Base-by-base conservation (phyloP, 2,113 vertebrate genomes). In the Numida meleagris region DNA sequence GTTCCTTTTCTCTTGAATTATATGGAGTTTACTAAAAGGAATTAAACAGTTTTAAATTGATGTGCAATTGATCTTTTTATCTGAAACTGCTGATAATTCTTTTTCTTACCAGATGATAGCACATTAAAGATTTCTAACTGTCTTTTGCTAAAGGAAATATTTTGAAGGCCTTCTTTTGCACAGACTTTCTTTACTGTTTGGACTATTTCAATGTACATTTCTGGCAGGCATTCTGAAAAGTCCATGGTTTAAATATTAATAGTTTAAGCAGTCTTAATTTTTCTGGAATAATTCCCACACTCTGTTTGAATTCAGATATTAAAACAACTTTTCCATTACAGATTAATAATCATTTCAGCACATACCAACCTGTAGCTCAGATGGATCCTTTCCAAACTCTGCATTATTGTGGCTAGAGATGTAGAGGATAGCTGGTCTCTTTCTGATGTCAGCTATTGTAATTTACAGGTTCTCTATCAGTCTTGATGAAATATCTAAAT, bases 371-470 rank as follows among this genome's bases (percentile, higher is more conserved):
- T 12, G 36, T 7, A 59, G 45, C 34, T 38, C 33, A 75, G 51
- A 73, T 55, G 70, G 31, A 42, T 53, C 50, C 25, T 73, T 31
- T 51, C 21, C 31, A 31, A 43, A 43, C 18, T 63, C 46, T 50
- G 21, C 16, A n/a, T 6, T 63, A 58, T 18, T 50, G 14, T 17
- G 24, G 6, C 17, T 3, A 1, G 27, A 31, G 40, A 66, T 77
- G 34, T 18, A 46, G 16, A 14, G 21, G 4, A 10, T 76, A 25
- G 14, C 20, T 80, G 1, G 0, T n/a, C 15, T 68, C 8, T 7
- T 46, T 63, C 50, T 65, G 36, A n/a, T 10, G 29, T 76, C 38
- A 50, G 1, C 3, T 7, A 29, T 12, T 50, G 16, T 38, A 36
- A 75, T 74, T 36, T 53, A 43, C 17, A 16, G 6, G 2, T 50